Conservation (phyloP, 1,140 invertebrate species). For the Coboldia fuscipes region DNA sequence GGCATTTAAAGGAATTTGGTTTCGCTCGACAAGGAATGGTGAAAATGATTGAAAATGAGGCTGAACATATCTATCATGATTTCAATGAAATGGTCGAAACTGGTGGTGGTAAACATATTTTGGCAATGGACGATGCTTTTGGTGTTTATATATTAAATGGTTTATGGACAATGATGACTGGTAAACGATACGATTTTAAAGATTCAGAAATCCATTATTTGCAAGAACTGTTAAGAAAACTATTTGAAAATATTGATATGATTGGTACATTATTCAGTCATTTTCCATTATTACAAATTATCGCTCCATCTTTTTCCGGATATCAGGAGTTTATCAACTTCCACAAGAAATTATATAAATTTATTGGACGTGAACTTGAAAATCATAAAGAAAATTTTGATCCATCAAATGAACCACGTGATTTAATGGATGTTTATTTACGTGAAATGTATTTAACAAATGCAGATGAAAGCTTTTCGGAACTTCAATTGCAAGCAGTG, state of each 20-base stretch:
- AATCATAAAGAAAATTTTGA: conserved; percentile 47
- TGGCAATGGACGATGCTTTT: conserved; percentile 47
- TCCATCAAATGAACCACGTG: conserved; percentile 34
- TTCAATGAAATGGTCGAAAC: conserved; percentile 22
- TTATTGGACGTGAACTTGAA: conserved; percentile 45
- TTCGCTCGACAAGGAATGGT: conserved; percentile 58
- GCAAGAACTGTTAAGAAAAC: conserved; percentile 40
- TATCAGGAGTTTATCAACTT: conserved; percentile 47
- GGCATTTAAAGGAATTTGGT: conserved; percentile 59
- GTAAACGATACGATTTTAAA: conserved; percentile 38
- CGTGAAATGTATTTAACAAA: conserved; percentile 34
- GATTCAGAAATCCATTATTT: conserved; percentile 42
- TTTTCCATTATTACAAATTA: conserved; percentile 48
- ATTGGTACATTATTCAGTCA: conserved; percentile 52
- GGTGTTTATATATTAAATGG: conserved; percentile 62
- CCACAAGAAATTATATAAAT: conserved; percentile 45
- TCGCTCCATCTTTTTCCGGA: conserved; percentile 52
- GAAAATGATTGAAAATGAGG: conserved; percentile 44
- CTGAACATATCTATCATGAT: conserved; percentile 31
- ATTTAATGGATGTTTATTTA: conserved; percentile 73
- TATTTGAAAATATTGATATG: conserved; percentile 55
- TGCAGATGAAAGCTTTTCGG: conserved; percentile 24
- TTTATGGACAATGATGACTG: conserved; percentile 71
- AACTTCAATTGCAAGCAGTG: conserved; percentile 48
- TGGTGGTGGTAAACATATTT: conserved; percentile 19